Evolutionary conservation across 2,113 vertebrate genomes (phyloP).

Genomic region (Gambusia affinis): DNA sequence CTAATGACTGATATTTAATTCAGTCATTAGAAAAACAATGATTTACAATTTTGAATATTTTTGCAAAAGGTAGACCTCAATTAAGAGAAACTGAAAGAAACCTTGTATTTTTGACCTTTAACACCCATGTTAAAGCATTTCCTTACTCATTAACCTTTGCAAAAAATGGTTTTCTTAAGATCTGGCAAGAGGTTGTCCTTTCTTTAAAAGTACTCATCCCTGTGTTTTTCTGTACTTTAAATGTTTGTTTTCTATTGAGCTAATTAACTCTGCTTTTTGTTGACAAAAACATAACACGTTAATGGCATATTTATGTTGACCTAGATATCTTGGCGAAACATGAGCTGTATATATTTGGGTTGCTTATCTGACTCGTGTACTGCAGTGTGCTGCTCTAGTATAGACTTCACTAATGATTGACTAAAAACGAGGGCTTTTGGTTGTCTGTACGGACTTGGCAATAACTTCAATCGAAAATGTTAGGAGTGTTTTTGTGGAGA

Average conservation of each 20-base stretch:
- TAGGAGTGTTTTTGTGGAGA: slow-evolving; percentile 28
- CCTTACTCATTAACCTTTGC: neutral
- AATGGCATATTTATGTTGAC: neutral
- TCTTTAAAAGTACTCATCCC: neutral
- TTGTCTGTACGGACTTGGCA: slow-evolving; percentile 5
- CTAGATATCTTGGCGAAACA: neutral
- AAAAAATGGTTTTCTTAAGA: neutral
- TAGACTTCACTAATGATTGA: slow-evolving; percentile 57
- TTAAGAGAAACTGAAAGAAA: neutral
- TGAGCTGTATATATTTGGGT: neutral
- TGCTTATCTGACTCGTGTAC: slow-evolving; percentile 17
- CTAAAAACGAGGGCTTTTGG: slow-evolving; percentile 1
- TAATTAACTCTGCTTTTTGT: neutral
- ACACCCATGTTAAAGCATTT: neutral
- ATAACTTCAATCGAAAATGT: slow-evolving; percentile 37
- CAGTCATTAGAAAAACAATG: neutral
- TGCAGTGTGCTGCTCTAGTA: neutral
- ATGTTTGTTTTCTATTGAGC: neutral
- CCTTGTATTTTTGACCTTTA: neutral
- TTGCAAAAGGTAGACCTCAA: neutral
- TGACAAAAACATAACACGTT: neutral
- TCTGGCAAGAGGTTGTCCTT: neutral
- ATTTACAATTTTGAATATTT: neutral
- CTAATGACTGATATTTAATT: neutral
- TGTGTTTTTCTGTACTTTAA: neutral